A percentile compares a stretch with the other conserved stretches of the same genome.
phyloP scores from a whole-genome alignment of 2,113 vertebrate genomes.

The Brachirus orientalis region DNA sequence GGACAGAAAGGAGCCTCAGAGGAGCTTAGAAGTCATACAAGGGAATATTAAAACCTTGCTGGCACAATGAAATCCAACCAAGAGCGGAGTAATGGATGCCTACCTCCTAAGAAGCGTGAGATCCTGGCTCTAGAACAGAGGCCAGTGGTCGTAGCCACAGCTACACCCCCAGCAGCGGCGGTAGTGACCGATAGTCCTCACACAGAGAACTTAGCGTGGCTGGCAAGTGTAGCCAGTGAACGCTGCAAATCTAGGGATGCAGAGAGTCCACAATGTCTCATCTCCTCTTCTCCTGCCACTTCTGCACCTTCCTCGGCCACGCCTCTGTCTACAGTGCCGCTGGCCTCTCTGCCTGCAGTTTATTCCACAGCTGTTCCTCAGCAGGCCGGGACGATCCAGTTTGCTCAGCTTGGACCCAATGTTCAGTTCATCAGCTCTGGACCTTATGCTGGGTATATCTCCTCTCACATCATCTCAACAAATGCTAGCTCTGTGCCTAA shows the following conservation, averaged over 20 bases:
- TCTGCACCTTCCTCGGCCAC: constrained; percentile 59
- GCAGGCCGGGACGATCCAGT: constrained; percentile 90
- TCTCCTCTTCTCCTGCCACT: constrained; percentile 61
- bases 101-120: constrained; percentile 98
- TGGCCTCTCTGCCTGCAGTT: constrained; percentile 88
- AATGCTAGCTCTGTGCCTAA: constrained; percentile 79
- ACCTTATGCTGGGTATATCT: constrained; percentile 94
- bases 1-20: constrained; percentile 25
- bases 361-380: constrained; percentile 89
- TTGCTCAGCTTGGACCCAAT: constrained; percentile 91
- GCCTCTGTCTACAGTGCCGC: constrained; percentile 84
- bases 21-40: constrained; percentile 22
- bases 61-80: constrained; percentile 97
- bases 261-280: constrained; percentile 85
- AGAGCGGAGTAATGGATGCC: constrained; percentile 97
- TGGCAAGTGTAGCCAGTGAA: constrained; percentile 85
- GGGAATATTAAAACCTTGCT: constrained; percentile 28
- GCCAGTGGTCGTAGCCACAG: constrained; percentile 80
- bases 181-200: constrained; percentile 82
- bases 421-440: constrained; percentile 96
- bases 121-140: constrained; percentile 94
- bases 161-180: constrained; percentile 69
- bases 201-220: constrained; percentile 91
- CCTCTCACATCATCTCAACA: constrained; percentile 93
- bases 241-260: constrained; percentile 84